Percentiles rank a stretch among this genome's conserved stretches.
Evolutionary conservation across 2,113 vertebrate genomes (phyloP).

Genomic region (Stigmatopora nigra): DNA sequence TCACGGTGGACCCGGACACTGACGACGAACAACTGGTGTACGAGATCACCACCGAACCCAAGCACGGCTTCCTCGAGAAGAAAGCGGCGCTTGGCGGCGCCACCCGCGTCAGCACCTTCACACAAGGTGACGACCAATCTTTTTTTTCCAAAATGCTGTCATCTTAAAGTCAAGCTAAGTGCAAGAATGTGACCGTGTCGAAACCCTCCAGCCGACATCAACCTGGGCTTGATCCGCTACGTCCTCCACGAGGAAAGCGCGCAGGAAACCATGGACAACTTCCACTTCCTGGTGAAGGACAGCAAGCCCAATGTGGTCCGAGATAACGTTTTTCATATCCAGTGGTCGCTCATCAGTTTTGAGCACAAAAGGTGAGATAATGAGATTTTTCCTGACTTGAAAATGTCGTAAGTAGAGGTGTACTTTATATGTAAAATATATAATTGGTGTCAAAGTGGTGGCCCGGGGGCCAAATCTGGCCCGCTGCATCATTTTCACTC

Average conservation of each 20-base stretch:
- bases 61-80: slow-evolving; percentile 83
- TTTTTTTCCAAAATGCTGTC: not conserved
- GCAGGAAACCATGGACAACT: slow-evolving; percentile 81
- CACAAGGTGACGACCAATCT: slow-evolving; percentile 75
- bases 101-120: slow-evolving; percentile 68
- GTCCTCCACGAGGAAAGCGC: slow-evolving; percentile 75
- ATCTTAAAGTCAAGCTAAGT: not conserved
- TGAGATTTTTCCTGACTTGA: too few relatives aligned
- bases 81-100: slow-evolving; percentile 79
- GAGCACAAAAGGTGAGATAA: slow-evolving; percentile 73
- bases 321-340: slow-evolving; percentile 88
- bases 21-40: slow-evolving; percentile 83
- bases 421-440: too few relatives aligned
- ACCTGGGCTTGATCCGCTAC: slow-evolving; percentile 85
- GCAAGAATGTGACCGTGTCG: not conserved
- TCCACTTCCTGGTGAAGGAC: slow-evolving; percentile 92
- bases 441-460: too few relatives aligned
- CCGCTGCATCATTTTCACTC: too few relatives aligned
- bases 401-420: too few relatives aligned
- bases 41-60: slow-evolving; percentile 75
- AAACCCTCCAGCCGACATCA: slow-evolving; percentile 78
- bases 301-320: slow-evolving; percentile 85
- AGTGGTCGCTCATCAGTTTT: slow-evolving; percentile 96
- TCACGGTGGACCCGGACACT: slow-evolving; percentile 87
- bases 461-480: too few relatives aligned